Percentiles rank a stretch among this genome's conserved stretches.
phyloP scores from a whole-genome alignment of 2,888 invertebrate species.

The Chymomyza caudatula region DNA sequence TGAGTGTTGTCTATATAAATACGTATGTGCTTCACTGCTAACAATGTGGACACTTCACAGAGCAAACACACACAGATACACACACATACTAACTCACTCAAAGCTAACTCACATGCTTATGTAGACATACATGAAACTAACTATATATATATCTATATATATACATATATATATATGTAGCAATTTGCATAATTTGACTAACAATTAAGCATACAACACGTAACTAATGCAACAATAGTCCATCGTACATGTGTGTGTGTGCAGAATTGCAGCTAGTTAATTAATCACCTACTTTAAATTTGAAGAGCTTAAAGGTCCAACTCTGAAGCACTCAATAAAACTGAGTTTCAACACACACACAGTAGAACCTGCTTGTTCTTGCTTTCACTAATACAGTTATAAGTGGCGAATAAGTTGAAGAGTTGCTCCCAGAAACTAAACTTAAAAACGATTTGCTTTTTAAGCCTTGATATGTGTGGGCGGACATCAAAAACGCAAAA shows the following conservation, averaged over 20 bases:
- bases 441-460: too few species aligned
- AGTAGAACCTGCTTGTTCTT: too few species aligned
- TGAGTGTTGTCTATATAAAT: constrained; percentile 38
- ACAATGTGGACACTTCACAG: constrained; percentile 27
- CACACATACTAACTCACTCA: constrained; percentile 6
- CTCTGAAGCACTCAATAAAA: too few species aligned
- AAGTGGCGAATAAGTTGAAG: too few species aligned
- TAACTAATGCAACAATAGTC: constrained; percentile 8
- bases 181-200: constrained; percentile 63
- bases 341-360: too few species aligned
- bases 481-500: too few species aligned
- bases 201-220: constrained; percentile 50
- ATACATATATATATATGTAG: constrained; percentile 35
- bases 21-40: constrained; percentile 33
- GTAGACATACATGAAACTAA: background rate
- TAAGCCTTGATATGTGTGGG: too few species aligned
- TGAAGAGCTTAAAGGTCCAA: background rate
- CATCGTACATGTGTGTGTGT: constrained; percentile 10
- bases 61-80: constrained; percentile 15
- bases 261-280: background rate
- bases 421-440: too few species aligned
- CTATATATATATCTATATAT: constrained; percentile 14
- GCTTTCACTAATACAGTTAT: too few species aligned
- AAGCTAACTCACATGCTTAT: background rate
- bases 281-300: background rate